Evolutionary conservation across 2,797 vertebrate genomes (phyloP).

Genomic region (Urophycis tenuis): DNA sequence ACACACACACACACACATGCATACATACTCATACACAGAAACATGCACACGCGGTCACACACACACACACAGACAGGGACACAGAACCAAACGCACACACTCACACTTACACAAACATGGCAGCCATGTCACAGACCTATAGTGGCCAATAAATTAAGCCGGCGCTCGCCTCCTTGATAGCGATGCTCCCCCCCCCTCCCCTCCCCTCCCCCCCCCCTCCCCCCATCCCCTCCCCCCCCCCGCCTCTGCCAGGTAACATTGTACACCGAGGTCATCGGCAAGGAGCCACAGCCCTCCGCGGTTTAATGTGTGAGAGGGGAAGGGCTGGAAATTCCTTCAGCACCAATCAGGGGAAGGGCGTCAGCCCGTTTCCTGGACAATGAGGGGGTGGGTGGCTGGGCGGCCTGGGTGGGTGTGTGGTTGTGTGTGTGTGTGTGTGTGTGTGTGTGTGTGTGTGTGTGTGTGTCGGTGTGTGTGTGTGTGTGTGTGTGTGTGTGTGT

Average conservation of each 20-base stretch:
- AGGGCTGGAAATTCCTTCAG: conserved; percentile 56
- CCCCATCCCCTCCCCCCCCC: not conserved
- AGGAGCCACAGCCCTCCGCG: conserved; percentile 44
- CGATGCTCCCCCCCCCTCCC: not conserved
- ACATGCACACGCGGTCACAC: conserved; percentile 25
- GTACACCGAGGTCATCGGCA: conserved; percentile 51
- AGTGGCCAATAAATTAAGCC: not conserved
- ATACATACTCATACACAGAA: conserved; percentile 37
- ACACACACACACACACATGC: conserved; percentile 16
- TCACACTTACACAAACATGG: not conserved
- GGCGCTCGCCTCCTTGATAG: not conserved
- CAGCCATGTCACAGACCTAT: not conserved
- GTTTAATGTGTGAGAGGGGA: conserved; percentile 59
- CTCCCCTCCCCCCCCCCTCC: not conserved
- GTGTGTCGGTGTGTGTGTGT: too few species aligned
- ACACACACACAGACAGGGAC: conserved; percentile 24
- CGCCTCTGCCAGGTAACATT: conserved; percentile 49
- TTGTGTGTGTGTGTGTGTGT: too few species aligned
- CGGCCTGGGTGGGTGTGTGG: too few species aligned
- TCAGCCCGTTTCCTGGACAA: conserved; percentile 53
- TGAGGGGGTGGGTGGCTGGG: conserved; percentile 40
- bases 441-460: too few species aligned
- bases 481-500: too few species aligned
- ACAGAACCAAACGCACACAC: conserved; percentile 10
- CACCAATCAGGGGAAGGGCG: conserved; percentile 37